Evolutionary conservation across 2,797 vertebrate species (phyloP), one percentile per base, ranked within the genome.

Genomic region (Esox masquinongy): DNA sequence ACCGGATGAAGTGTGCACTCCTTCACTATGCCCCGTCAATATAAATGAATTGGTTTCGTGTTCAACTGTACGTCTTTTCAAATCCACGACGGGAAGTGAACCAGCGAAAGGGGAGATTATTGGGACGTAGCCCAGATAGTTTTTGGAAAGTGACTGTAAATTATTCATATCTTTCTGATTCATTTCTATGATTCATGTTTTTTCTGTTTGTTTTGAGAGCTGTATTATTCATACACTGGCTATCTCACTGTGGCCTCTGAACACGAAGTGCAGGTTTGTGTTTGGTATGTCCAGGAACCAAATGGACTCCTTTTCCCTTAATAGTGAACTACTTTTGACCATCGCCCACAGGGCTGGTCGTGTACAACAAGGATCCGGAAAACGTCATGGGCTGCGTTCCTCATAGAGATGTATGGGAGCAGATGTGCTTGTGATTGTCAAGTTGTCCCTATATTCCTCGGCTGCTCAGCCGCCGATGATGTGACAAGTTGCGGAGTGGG

Each of bases 381-480:
- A 11, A 26, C 22, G 14, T 4, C 26, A 64, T 14, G 8, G 26
- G 4, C 22, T 64, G 24, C 22, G 61, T 64, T 64, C 26, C 43
- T 43, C 43, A 47, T 47, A 47, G 17, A n/a, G 17, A 56, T 56
- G 5, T n/a, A 56, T 67, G 14, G 29, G 68, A 74, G 81, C 84
- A 86, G 83, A 83, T 82, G 81, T 72, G 73, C 82, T 75, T 51
- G 73, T 12, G 8, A 74, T 80, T 79, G 80, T 51, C 50, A 51
- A 16, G 1, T 15, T 64, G 78, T 83, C 87, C 78, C 81, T 81
- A 83, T 81, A 83, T 51, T 61, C 5, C 78, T 77, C 73, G 64
- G 82, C 77, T 83, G 83, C 77, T 83, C 85, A 89, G 82, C 85
- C 87, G 83, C 84, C 80, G 82, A 31, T 85, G 85, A 84, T 84